phyloP scores from a whole-genome alignment of 2,797 vertebrate genomes.

The Parauchenoglanis punctatus region DNA sequence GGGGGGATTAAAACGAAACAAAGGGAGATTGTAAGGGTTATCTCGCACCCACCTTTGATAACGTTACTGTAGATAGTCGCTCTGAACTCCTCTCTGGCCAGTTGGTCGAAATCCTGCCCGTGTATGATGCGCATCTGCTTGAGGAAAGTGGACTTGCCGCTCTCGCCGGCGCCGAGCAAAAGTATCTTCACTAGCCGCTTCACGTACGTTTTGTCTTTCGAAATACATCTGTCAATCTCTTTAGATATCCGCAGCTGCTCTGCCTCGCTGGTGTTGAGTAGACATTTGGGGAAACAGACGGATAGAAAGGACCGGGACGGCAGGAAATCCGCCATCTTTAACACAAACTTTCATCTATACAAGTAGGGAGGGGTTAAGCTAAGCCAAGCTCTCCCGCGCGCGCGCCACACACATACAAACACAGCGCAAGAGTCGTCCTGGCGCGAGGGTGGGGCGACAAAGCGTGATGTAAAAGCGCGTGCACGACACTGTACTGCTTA shows the following conservation, averaged over 20 bases:
- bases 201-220: constrained; percentile 89
- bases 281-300: constrained; percentile 91
- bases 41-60: constrained; percentile 83
- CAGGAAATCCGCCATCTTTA: constrained; percentile 99
- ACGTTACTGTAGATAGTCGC: constrained; percentile 94
- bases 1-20: neutral
- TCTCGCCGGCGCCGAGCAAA: constrained; percentile 94
- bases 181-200: constrained; percentile 93
- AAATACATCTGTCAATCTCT: constrained; percentile 90
- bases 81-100: constrained; percentile 91
- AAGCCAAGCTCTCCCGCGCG: neutral
- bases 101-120: constrained; percentile 91
- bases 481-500: constrained; percentile 23
- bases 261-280: constrained; percentile 87
- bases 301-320: constrained; percentile 91
- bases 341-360: constrained; percentile 80
- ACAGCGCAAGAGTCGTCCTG: neutral
- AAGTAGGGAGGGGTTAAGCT: constrained; percentile 58
- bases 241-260: constrained; percentile 92
- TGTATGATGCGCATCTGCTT: constrained; percentile 99
- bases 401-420: neutral
- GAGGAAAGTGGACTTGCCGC: constrained; percentile 97
- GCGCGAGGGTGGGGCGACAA: neutral
- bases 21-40: neutral
- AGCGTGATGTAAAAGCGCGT: constrained; percentile 37